Conservation (phyloP, 2,113 vertebrate species). For the Corydoras sp. region DNA sequence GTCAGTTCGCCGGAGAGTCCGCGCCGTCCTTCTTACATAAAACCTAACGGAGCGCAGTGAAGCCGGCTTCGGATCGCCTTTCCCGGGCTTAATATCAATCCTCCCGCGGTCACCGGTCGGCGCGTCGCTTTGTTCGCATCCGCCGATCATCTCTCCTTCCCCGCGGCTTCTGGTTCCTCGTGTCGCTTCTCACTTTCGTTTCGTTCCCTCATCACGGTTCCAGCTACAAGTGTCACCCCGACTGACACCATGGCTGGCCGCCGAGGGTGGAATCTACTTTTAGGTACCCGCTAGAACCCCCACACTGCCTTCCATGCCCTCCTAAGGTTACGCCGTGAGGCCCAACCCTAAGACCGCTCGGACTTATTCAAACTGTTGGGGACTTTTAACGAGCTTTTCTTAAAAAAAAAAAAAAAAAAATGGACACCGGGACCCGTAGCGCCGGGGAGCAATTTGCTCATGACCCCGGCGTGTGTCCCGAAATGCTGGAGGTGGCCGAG, state of each 20-base stretch:
- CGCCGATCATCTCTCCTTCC: too few species aligned
- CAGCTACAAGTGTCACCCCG: not conserved
- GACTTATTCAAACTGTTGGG: not conserved
- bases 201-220: not conserved
- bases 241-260: not conserved
- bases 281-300: too few species aligned
- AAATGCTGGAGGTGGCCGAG: constrained; percentile 76
- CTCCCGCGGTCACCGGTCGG: too few species aligned
- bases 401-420: constrained; percentile 41
- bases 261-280: not conserved
- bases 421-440: constrained; percentile 56
- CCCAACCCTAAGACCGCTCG: not conserved
- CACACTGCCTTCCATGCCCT: too few species aligned
- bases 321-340: too few species aligned
- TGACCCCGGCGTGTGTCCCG: constrained; percentile 58
- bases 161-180: too few species aligned
- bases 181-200: not conserved
- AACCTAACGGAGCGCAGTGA: not conserved
- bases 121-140: too few species aligned
- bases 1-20: constrained; percentile 11
- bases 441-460: constrained; percentile 53
- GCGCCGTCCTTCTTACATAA: constrained; percentile 3
- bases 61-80: not conserved
- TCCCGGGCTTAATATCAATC: not conserved
- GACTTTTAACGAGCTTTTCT: not conserved